Evolutionary conservation across 2,797 vertebrate species (phyloP).

Genomic region (Echiichthys vipera): DNA sequence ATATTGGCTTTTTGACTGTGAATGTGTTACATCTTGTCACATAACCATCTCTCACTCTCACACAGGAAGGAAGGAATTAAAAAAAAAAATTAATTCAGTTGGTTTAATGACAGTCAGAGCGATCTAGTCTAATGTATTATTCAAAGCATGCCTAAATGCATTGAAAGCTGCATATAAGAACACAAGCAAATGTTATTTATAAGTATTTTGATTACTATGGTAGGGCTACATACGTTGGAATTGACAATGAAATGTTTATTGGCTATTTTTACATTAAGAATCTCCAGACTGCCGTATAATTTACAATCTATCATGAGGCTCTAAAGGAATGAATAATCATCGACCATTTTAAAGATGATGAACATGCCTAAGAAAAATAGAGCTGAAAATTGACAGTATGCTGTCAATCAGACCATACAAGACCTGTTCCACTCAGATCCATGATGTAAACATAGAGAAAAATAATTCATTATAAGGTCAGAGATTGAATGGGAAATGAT

Average conservation of each 20-base stretch:
- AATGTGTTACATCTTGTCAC: neutral
- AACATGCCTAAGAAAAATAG: neutral
- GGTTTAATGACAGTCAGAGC: neutral
- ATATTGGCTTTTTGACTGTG: constrained; percentile 34
- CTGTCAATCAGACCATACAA: neutral
- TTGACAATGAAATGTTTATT: neutral
- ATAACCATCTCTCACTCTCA: neutral
- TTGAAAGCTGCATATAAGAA: neutral
- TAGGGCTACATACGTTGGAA: neutral
- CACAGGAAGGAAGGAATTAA: too few species aligned
- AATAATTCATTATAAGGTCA: too few species aligned
- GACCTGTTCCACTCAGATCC: too few species aligned
- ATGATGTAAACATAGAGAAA: too few species aligned
- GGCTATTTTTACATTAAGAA: neutral
- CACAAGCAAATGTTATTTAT: neutral
- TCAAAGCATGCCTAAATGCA: neutral
- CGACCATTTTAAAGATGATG: neutral
- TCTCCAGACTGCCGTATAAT: neutral
- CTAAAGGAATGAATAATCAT: neutral
- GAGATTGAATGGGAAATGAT: neutral
- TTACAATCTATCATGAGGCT: neutral
- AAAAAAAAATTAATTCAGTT: neutral
- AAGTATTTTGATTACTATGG: neutral
- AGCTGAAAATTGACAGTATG: neutral
- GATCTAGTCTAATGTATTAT: neutral